Evolutionary conservation across 92 coral and sea anemone species (phyloP).

Genomic region (Phenganax stokvisi): DNA sequence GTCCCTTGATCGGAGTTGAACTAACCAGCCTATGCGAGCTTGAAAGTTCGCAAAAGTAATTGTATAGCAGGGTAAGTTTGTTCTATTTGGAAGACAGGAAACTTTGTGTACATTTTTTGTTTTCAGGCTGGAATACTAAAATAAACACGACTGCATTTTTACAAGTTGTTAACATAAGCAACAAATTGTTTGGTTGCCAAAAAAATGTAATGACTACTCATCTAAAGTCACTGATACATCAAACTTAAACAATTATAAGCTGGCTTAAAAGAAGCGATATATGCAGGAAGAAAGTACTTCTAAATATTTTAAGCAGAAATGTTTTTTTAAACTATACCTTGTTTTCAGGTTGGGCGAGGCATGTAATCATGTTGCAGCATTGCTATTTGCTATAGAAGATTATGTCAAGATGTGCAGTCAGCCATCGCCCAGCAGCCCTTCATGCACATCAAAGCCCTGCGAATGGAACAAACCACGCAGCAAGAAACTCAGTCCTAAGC

Average conservation of each 20-base stretch:
- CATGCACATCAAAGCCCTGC: constrained; percentile 48
- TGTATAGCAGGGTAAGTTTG: constrained; percentile 41
- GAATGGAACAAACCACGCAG: constrained; percentile 48
- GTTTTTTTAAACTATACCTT: not conserved
- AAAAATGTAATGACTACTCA: too few species aligned
- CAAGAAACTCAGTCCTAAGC: constrained; percentile 43
- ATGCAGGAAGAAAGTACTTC: too few species aligned
- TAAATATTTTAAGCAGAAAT: not conserved
- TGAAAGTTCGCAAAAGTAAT: too few species aligned
- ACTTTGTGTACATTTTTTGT: not conserved
- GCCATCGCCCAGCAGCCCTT: not conserved
- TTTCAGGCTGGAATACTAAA: not conserved
- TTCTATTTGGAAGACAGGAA: not conserved
- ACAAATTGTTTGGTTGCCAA: too few species aligned
- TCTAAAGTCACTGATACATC: too few species aligned
- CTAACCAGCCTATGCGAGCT: too few species aligned
- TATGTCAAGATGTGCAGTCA: constrained; percentile 30
- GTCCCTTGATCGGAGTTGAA: too few species aligned
- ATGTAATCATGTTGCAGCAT: constrained; percentile 47
- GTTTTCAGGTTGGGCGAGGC: constrained; percentile 44
- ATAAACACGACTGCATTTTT: too few species aligned
- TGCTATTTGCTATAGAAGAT: constrained; percentile 43
- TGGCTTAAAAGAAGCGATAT: too few species aligned
- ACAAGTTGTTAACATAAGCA: too few species aligned
- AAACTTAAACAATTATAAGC: too few species aligned